Percentiles rank a stretch among this genome's conserved stretches.
Conservation (phyloP, 2,888 invertebrate species). For the Conus canariensis region DNA sequence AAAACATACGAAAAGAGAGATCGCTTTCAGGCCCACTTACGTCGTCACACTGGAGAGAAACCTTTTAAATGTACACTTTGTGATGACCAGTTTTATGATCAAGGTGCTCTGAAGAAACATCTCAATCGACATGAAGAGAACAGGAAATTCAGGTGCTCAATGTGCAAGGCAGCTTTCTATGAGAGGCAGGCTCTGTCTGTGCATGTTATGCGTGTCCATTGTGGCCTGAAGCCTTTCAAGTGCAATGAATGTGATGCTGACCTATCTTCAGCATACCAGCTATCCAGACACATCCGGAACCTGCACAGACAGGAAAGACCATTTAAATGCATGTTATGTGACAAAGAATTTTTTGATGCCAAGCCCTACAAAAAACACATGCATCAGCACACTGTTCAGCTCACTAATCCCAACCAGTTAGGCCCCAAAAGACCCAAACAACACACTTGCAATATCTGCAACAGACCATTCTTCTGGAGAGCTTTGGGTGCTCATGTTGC, state of each 20-base stretch:
- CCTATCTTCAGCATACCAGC: slow-evolving; percentile 11
- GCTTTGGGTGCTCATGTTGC: slow-evolving; percentile 11
- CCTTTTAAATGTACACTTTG: slow-evolving; percentile 17
- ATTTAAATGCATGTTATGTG: slow-evolving; percentile 31
- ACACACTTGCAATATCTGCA: slow-evolving; percentile 4
- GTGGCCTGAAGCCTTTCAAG: slow-evolving; percentile 37
- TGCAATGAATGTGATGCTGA: slow-evolving; percentile 28
- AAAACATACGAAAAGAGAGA: slow-evolving; percentile 8
- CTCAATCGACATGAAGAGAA: neutral
- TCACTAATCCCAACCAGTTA: neutral
- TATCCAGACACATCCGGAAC: slow-evolving; percentile 24
- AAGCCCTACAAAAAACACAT: slow-evolving; percentile 29
- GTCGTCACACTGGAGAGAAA: slow-evolving; percentile 27
- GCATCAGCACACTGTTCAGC: slow-evolving; percentile 22
- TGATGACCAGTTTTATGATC: neutral
- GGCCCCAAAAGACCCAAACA: slow-evolving; percentile 4
- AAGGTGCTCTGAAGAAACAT: neutral
- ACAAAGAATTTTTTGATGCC: slow-evolving; percentile 29
- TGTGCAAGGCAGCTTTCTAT: slow-evolving; percentile 20
- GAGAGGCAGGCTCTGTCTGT: slow-evolving; percentile 6
- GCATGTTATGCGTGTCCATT: slow-evolving; percentile 34
- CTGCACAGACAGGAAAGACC: slow-evolving; percentile 32
- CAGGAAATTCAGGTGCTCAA: slow-evolving; percentile 10
- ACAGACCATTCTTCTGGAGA: neutral
- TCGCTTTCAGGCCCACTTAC: neutral